These are phyloP conservation scores for Nyctereutes procyonoides DNA, from an alignment of 2,113 vertebrate genomes.

Conservation along the genomic window DNA sequence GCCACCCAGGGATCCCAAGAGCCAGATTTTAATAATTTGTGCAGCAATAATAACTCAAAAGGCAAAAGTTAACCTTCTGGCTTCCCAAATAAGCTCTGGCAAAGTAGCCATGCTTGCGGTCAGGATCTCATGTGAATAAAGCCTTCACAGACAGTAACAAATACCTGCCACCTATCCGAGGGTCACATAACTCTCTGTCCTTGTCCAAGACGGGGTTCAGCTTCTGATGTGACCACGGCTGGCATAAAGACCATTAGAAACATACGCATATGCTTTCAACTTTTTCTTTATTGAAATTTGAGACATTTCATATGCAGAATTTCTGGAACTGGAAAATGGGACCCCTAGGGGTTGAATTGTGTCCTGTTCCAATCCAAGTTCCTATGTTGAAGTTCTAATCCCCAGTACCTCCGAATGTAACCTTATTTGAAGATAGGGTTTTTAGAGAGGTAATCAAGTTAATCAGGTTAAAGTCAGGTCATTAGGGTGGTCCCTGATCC, in stretches of 20 bases:
- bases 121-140: not conserved
- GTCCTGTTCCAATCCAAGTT: not conserved
- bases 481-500: not conserved
- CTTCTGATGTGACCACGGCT: not conserved
- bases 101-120: not conserved
- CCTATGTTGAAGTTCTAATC: not conserved
- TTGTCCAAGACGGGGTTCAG: too few species aligned
- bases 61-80: not conserved
- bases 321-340: not conserved
- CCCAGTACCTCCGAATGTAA: not conserved
- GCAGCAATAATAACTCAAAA: not conserved
- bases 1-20: too few species aligned
- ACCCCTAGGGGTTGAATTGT: not conserved
- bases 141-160: rapidly evolving
- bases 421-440: not conserved
- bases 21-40: constrained; percentile 47
- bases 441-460: not conserved
- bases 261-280: not conserved
- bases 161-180: too few species aligned
- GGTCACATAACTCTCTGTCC: not conserved
- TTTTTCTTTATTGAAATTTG: not conserved
- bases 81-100: not conserved
- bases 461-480: not conserved
- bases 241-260: not conserved
- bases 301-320: not conserved